Conservation (phyloP, 2,797 vertebrate species). For the Sebastes nivosus region DNA sequence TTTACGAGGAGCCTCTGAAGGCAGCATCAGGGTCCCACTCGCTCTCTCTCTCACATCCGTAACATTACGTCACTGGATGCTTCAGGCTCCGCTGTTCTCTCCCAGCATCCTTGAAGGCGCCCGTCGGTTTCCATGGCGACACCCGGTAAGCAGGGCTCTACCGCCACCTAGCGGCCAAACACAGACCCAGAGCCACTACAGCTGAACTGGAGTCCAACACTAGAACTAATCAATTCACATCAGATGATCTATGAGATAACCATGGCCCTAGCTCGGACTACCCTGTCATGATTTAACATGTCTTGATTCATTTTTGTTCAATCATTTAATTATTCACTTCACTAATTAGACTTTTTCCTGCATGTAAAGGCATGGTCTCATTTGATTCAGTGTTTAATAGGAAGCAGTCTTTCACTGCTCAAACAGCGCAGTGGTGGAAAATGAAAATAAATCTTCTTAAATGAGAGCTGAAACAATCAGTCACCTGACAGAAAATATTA, state of each 20-base stretch:
- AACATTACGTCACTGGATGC: slow-evolving; percentile 79
- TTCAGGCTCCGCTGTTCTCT: slow-evolving; percentile 49
- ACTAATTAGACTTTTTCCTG: background rate
- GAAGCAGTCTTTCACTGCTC: background rate
- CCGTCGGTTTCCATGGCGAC: slow-evolving; percentile 84
- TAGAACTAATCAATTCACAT: background rate
- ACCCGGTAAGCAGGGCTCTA: background rate
- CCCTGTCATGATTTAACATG: background rate
- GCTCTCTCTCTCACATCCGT: slow-evolving; percentile 51
- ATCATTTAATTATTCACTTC: background rate
- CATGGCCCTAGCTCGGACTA: background rate
- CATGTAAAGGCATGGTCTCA: background rate
- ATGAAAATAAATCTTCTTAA: background rate
- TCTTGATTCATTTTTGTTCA: background rate
- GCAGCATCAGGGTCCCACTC: slow-evolving; percentile 59
- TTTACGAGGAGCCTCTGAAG: slow-evolving; percentile 38
- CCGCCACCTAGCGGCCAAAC: slow-evolving; percentile 61
- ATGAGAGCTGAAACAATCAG: background rate
- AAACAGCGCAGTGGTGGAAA: background rate
- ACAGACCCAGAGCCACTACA: background rate
- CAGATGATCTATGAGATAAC: background rate
- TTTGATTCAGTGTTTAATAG: background rate
- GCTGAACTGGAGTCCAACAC: background rate
- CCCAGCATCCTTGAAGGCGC: slow-evolving; percentile 73
- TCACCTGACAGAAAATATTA: background rate